Conservation (phyloP, 2,113 vertebrate species). For the Paramormyrops kingsleyae region DNA sequence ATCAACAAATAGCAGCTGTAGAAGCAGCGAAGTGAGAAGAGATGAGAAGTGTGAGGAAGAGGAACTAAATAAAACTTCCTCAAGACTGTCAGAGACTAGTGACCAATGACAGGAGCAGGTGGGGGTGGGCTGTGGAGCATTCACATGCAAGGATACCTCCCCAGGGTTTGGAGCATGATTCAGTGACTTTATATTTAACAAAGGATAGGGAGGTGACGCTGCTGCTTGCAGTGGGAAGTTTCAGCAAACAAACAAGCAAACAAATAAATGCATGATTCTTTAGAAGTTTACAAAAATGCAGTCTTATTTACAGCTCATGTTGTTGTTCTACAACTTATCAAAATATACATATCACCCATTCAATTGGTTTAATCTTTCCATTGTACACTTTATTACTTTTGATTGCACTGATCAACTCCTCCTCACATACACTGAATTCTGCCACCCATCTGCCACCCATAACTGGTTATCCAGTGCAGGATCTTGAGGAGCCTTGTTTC, state of each 20-base stretch:
- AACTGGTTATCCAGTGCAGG: not conserved
- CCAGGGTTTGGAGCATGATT: constrained; percentile 59
- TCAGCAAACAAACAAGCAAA: not conserved
- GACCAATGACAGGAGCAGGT: constrained; percentile 41
- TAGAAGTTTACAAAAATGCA: not conserved
- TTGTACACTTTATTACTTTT: not conserved
- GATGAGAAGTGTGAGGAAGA: constrained; percentile 38
- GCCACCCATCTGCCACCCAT: not conserved
- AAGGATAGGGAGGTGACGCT: constrained; percentile 47
- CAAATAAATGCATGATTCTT: not conserved
- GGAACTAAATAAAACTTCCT: constrained; percentile 57
- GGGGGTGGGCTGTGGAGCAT: constrained; percentile 27
- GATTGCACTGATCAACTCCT: not conserved
- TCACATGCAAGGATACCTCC: constrained; percentile 29
- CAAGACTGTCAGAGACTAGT: constrained; percentile 39
- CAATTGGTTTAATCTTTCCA: not conserved
- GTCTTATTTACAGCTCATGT: not conserved
- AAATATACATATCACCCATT: not conserved
- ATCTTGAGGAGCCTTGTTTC: not conserved
- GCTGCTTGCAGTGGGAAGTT: constrained; percentile 18
- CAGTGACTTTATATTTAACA: constrained; percentile 42
- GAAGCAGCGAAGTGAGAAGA: constrained; percentile 54
- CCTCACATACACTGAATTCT: not conserved
- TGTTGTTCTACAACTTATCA: not conserved
- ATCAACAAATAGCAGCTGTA: constrained; percentile 60